Base-by-base conservation (phyloP, 1,140 invertebrate genomes). In the Zaprionus ghesquierei region DNA sequence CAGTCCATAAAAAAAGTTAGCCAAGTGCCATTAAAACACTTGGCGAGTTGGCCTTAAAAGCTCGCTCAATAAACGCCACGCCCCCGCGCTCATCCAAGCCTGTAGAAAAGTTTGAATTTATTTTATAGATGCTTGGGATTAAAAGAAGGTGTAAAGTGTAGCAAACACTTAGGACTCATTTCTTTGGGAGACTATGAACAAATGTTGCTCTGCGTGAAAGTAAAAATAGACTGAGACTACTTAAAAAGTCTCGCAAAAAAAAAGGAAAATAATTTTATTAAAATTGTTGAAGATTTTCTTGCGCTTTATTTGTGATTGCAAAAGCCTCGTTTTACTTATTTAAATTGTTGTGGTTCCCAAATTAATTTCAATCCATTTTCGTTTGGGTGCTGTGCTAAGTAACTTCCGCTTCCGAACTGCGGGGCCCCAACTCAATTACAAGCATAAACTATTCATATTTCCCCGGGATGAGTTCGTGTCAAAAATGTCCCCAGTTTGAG, bases 21-120 rank as follows among this genome's bases (percentile, higher is more conserved):
- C n/a, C 25, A 69, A 69, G 59, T 49, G 50, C 38, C 59, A 69
- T 63, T 55, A 55, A 55, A 55, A 63, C 60, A 55, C 29, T 69
- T 63, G 49, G 18, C 23, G 20, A 59, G 20, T 6, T 3, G 20
- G 25, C 27, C 31, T 63, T 25, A 35, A 55, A 62, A 59, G 35
- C 56, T 46, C 25, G 56, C 38, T 13, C 55, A 23, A 56, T 56
- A 56, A 41, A 56, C 54, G 20, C 18, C 29, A n/a, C 33, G 3
- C 33, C 33, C 33, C 9, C 9, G 6, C 31, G 4, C 31, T 9
- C 31, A 1, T 33, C 31, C 3, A 6, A 2, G 6, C 3, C 15
- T 4, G 8, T 2, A 3, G 1, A 18, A 44, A 69, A 35, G 59
- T 38, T 49, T 2, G 27, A 63, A 56, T 63, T 20, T 55, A 69